Evolutionary conservation across 2,888 invertebrate genomes (phyloP), one percentile per base, ranked within the genome.

Genomic region (Napeogenes inachia): DNA sequence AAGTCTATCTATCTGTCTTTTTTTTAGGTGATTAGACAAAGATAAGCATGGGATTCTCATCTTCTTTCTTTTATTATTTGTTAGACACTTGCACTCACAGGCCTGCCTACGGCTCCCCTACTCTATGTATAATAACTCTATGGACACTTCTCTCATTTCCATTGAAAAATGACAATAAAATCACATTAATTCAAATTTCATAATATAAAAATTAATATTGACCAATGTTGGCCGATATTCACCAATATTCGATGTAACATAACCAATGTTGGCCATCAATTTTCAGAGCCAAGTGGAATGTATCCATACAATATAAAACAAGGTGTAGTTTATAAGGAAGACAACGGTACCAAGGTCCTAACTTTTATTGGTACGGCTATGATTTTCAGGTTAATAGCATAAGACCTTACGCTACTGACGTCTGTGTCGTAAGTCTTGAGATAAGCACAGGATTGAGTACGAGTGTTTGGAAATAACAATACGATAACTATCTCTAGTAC

Each of bases 321-420:
- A 50, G 45, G 35, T 50, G 47, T 47, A 35, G 50, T 58, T 58
- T 47, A 58, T 47, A 54, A 45, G 61, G 21, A 56, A 60, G 45
- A 60, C 50, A 65, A 65, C 65, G 65, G 67, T 57, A 67, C 60
- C 65, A 33, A 38, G 61, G 61, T 59, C 59, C 45, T 68, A 60
- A 59, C 61, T 62, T 61, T 62, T 68, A 64, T 66, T 68, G 64
- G 64, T 60, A 62, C 60, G 53, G 62, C 62, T 47, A 64, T 66
- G 64, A 63, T 68, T 68, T 68, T 68, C 61, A 65, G 62, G 56
- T 45, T 65, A 67, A 63, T 59, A 62, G 57, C 59, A 58, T 60
- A 60, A 60, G 63, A 54, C 50, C 45, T 54, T 47, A 59, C 60
- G 60, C 59, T 54, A 60, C 56, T 53, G 58, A 50, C 53, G 53